These are phyloP conservation scores for Numida meleagris DNA, from an alignment of 2,113 vertebrate species.

Conservation along the genomic window DNA sequence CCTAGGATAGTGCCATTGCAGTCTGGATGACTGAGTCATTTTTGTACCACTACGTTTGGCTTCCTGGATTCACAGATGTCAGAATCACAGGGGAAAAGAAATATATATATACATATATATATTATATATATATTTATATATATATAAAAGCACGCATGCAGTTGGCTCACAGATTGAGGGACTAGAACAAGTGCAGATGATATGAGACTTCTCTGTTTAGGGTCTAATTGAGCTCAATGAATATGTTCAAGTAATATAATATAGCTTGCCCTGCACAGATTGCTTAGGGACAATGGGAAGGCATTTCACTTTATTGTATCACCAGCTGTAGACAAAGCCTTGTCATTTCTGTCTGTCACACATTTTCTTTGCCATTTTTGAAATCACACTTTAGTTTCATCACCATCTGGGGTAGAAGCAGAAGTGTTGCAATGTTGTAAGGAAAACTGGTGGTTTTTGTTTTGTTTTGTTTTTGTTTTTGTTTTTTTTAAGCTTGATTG, in stretches of 20 bases:
- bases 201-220: background rate
- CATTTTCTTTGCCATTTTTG: constrained; percentile 70
- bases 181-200: background rate
- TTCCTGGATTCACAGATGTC: background rate
- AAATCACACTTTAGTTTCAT: constrained; percentile 70
- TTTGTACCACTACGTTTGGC: background rate
- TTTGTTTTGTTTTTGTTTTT: too few relatives aligned
- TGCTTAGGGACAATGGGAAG: constrained; percentile 65
- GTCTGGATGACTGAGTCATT: rapidly evolving
- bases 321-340: constrained; percentile 67
- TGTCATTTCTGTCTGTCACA: constrained; percentile 76
- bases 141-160: background rate
- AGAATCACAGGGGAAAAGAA: background rate
- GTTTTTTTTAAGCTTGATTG: constrained; percentile 7
- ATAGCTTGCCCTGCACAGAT: constrained; percentile 20
- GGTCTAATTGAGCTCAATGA: background rate
- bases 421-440: background rate
- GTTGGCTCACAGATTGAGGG: background rate
- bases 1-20: background rate
- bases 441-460: background rate
- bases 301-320: constrained; percentile 66
- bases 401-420: constrained; percentile 59
- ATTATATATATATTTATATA: too few relatives aligned
- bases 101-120: background rate
- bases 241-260: background rate